Base-by-base conservation (phyloP, 2,797 vertebrate genomes). In the Erpetoichthys calabaricus region DNA sequence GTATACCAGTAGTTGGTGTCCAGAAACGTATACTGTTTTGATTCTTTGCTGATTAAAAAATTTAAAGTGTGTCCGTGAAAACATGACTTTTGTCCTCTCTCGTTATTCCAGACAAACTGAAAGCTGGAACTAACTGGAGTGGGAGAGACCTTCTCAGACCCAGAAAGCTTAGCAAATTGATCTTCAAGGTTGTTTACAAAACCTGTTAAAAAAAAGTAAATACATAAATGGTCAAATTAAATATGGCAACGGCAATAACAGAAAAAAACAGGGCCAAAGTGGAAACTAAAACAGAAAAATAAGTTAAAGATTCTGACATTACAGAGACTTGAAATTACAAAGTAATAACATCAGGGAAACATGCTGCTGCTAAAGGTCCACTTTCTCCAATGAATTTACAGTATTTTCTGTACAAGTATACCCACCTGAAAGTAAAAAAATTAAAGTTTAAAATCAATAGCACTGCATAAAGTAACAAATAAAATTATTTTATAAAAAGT, bases 1-100 rank as follows among this genome's bases (percentile, higher is more conserved):
- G 80, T 74, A 25, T 90, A 75, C 89, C 88, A 90, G 56, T 89
- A 91, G 3, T 76, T 64, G 50, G 67, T 50, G 58, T 85, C 89
- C 63, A 64, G 49, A 60, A 72, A 56, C 5, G n/a, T 57, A 56
- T 68, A 61, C 1, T 63, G 44, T 42, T 70, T 70, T 44, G 57
- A 9, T 56, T 69, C 75, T 61, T 71, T 68, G 63, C 68, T 65
- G 63, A 82, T 60, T 65, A 81, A 3, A 54, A 65, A 79, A 72
- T 71, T 68, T 58, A 91, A 76, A 65, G 70, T 76, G 47, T 81
- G 79, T 5, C 72, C 56, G 1, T 80, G 80, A 73, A 89, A 86
- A 65, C 86, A 88, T 50, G 58, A 71, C 58, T 57, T 66, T 55
- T 73, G 66, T 10, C 67, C 45, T 45, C 64, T 73, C 60, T 73